phyloP scores from a whole-genome alignment of 2,888 invertebrate genomes.

The Linyphia triangularis region DNA sequence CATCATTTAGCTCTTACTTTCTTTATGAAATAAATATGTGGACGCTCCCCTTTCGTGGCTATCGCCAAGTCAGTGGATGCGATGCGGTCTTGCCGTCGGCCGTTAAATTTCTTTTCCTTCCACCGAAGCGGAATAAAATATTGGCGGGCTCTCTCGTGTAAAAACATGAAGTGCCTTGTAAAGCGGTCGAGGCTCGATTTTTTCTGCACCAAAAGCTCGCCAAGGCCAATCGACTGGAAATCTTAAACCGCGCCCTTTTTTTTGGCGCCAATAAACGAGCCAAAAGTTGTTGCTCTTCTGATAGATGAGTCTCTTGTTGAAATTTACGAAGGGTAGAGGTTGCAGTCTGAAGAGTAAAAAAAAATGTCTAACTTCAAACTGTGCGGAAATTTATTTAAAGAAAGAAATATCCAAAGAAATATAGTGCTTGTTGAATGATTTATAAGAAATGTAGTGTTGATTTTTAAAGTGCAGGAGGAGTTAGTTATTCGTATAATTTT shows the following conservation, averaged over 20 bases:
- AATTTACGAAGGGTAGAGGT: slow-evolving; percentile 34
- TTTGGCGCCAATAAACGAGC: slow-evolving; percentile 42
- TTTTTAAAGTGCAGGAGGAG: slow-evolving; percentile 38
- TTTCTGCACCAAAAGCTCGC: slow-evolving; percentile 30
- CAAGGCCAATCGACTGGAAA: slow-evolving; percentile 63
- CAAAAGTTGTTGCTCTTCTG: slow-evolving; percentile 66
- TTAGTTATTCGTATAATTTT: neutral
- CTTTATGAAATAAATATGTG: slow-evolving; percentile 20
- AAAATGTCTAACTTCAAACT: slow-evolving; percentile 2
- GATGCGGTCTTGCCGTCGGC: slow-evolving; percentile 67
- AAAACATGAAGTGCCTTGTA: slow-evolving; percentile 74
- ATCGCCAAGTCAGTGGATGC: slow-evolving; percentile 38
- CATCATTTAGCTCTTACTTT: neutral
- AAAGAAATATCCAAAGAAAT: slow-evolving; percentile 8
- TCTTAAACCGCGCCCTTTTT: slow-evolving; percentile 51
- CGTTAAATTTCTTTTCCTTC: slow-evolving; percentile 64
- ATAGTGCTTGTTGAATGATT: slow-evolving; percentile 61
- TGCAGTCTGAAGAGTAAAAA: neutral
- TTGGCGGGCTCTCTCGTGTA: slow-evolving; percentile 66
- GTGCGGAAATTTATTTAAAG: slow-evolving; percentile 2
- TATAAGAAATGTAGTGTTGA: slow-evolving; percentile 51
- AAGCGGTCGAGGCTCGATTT: slow-evolving; percentile 56
- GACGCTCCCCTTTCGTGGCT: slow-evolving; percentile 17
- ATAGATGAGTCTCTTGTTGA: slow-evolving; percentile 63
- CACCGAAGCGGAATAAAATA: slow-evolving; percentile 71